These are phyloP conservation scores for Drosophila glabriapex DNA, from an alignment of 2,888 invertebrate species.

Conservation along the genomic window DNA sequence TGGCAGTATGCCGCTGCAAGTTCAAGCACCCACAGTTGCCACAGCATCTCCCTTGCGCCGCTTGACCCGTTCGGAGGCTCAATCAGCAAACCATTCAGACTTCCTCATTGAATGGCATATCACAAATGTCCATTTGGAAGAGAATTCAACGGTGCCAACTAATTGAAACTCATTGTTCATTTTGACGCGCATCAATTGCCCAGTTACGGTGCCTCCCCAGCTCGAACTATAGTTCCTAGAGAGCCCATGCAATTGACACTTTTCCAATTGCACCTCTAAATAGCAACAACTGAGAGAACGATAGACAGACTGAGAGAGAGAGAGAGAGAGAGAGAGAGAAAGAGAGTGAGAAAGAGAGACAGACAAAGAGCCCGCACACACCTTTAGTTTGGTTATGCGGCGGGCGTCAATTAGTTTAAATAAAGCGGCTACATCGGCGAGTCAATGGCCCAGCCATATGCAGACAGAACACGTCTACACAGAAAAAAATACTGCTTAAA, in stretches of 20 bases:
- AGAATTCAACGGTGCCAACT: constrained; percentile 57
- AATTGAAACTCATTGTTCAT: constrained; percentile 81
- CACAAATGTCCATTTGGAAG: constrained; percentile 42
- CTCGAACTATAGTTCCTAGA: constrained; percentile 6
- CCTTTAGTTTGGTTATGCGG: constrained; percentile 59
- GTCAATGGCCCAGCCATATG: constrained; percentile 71
- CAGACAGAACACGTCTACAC: constrained; percentile 5
- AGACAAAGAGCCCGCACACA: constrained; percentile 57
- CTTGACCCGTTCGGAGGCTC: constrained; percentile 55
- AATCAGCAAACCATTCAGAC: constrained; percentile 74
- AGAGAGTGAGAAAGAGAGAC: neutral
- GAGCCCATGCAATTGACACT: constrained; percentile 72
- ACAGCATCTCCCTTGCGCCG: constrained; percentile 1
- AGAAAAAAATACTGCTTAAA: neutral
- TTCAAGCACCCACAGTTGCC: constrained; percentile 47
- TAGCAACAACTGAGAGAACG: constrained; percentile 1
- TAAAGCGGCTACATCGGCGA: constrained; percentile 60
- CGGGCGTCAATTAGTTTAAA: constrained; percentile 81
- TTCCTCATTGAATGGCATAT: constrained; percentile 67
- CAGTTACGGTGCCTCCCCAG: constrained; percentile 2
- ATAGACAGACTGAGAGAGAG: neutral
- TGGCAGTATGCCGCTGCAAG: constrained; percentile 42
- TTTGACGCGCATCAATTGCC: constrained; percentile 79
- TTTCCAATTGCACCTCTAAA: constrained; percentile 77
- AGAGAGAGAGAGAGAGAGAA: neutral